A percentile compares a stretch with the other conserved stretches of the same genome.
phyloP scores from a whole-genome alignment of 2,888 invertebrate species.

The Pseudococcus longispinus region DNA sequence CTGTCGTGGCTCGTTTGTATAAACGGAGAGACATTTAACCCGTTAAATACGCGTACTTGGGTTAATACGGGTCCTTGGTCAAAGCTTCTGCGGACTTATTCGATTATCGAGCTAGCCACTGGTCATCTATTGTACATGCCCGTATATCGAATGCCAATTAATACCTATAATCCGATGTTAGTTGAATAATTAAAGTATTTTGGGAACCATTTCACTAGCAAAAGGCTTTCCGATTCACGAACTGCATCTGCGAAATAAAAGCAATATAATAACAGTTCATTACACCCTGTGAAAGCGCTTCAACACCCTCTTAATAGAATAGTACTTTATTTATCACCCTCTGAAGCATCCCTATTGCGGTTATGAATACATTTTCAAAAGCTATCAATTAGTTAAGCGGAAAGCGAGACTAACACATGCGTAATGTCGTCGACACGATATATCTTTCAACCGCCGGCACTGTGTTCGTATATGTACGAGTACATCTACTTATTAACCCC shows the following conservation, averaged over 20 bases:
- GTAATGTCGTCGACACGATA: conserved; percentile 56
- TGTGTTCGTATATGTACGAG: neutral
- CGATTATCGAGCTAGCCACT: neutral
- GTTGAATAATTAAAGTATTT: conserved; percentile 27
- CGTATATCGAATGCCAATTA: neutral
- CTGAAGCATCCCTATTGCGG: conserved; percentile 56
- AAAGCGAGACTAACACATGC: conserved; percentile 57
- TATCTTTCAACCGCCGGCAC: conserved; percentile 41
- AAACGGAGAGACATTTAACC: neutral
- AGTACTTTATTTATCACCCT: conserved; percentile 57
- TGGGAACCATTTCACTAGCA: conserved; percentile 53
- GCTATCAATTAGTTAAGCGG: conserved; percentile 57
- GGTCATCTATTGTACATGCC: neutral
- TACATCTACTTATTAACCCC: conserved; percentile 21
- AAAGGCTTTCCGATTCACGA: conserved; percentile 55
- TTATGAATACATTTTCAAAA: conserved; percentile 57
- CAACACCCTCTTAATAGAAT: conserved; percentile 57
- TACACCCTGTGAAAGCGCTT: conserved; percentile 58
- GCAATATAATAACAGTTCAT: conserved; percentile 59
- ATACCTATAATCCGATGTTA: conserved; percentile 41
- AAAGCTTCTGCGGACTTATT: neutral
- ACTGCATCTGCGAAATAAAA: conserved; percentile 58
- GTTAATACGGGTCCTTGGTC: neutral
- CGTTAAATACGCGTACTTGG: neutral
- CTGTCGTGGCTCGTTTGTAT: neutral